Evolutionary conservation across 1,140 invertebrate species (phyloP), one percentile per base, ranked within the genome.

Genomic region (Brachionus plicatilis): DNA sequence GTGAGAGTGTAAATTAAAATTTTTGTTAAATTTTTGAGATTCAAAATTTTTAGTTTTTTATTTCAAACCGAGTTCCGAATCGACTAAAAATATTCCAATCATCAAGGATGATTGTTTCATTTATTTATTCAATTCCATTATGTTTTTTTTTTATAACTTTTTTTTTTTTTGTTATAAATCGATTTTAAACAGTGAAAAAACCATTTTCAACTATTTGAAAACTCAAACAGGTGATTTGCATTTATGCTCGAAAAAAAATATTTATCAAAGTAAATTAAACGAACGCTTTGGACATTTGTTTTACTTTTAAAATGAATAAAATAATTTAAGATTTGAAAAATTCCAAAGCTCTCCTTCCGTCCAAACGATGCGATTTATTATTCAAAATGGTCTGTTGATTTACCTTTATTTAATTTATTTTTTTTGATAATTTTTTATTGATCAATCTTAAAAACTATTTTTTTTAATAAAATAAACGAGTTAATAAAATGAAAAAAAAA

Each of bases 41-140:
- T 72, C 20, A 17, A 43, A 72, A 45, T 37, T 72, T 72, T 72
- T 72, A 72, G 68, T 72, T 72, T 43, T 72, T 72, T 72, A 17
- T 72, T 20, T 37, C 1, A 70, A 72, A 41, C 68, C 68, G 68
- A 72, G 68, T 72, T 43, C 68, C 68, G 68, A 72, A 43, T 20
- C 41, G 41, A 72, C 41, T 41, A 20, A 37, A 72, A 72, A 72
- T 43, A 43, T 33, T 7, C 12, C 8, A 33, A 41, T 72, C 68
- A 72, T 72, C 68, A 72, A 41, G 68, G 68, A 72, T 72, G 68
- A 37, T 68, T 60, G 20, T 20, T 60, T 33, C 7, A 68, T 33
- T 33, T 68, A 68, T 68, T 68, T 68, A 68, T 68, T 37, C 3
- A 41, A 68, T 41, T 68, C 29, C n/a, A 68, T 29, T 11, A n/a